Percentiles rank a stretch among this genome's conserved stretches.
phyloP scores from a whole-genome alignment of 1,140 invertebrate genomes.

The Druon quercuslanigerum region DNA sequence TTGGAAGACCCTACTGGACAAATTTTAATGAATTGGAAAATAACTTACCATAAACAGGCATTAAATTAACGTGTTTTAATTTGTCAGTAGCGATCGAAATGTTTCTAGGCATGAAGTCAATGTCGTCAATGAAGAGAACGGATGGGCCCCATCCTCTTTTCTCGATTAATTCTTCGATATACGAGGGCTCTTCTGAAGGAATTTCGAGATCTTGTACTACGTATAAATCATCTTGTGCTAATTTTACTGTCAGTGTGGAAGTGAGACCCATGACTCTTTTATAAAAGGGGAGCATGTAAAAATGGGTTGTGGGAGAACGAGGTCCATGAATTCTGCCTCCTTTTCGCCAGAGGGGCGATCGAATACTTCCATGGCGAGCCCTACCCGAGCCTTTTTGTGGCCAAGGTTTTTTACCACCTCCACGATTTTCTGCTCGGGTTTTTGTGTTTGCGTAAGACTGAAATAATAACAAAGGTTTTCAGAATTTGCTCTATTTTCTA shows the following conservation, averaged over 20 bases:
- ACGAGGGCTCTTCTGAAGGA: conserved; percentile 88
- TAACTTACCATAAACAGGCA: conserved; percentile 91
- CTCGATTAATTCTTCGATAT: conserved; percentile 87
- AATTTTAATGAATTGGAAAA: neutral
- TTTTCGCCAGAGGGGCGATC: conserved; percentile 88
- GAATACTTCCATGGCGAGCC: conserved; percentile 92
- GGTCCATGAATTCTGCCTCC: conserved; percentile 92
- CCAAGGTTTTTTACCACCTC: conserved; percentile 94
- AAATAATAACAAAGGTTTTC: conserved; percentile 45
- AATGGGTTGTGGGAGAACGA: conserved; percentile 89
- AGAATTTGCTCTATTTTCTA: neutral
- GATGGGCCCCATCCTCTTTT: conserved; percentile 95
- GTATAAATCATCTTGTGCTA: conserved; percentile 96
- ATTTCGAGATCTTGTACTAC: conserved; percentile 92
- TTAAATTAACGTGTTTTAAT: conserved; percentile 91
- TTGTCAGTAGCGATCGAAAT: conserved; percentile 86
- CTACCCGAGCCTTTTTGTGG: conserved; percentile 94
- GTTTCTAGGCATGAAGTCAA: conserved; percentile 91
- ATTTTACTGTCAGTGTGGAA: conserved; percentile 90
- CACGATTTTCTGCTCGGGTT: conserved; percentile 88
- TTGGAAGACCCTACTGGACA: too few species aligned
- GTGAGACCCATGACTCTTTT: conserved; percentile 87
- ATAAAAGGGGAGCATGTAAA: conserved; percentile 93
- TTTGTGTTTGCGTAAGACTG: conserved; percentile 83
- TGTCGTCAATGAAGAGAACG: conserved; percentile 93